A percentile compares a stretch with the other conserved stretches of the same genome.
These are phyloP conservation scores for Drosophila arawakana DNA, from an alignment of 1,140 invertebrate species.

Conservation along the genomic window DNA sequence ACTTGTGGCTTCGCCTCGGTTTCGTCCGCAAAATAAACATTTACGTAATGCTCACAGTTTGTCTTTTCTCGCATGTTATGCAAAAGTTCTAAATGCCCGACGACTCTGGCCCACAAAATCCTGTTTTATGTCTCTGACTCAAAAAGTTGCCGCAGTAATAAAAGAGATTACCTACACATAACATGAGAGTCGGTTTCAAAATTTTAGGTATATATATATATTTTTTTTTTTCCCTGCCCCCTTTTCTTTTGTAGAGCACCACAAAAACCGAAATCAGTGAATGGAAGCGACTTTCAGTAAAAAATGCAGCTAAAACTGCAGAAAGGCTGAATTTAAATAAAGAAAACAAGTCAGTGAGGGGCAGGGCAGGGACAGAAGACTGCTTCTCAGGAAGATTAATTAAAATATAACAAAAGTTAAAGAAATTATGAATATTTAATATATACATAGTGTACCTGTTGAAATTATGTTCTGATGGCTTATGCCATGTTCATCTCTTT, in stretches of 20 bases:
- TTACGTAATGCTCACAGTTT: slow-evolving; percentile 74
- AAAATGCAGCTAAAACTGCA: slow-evolving; percentile 34
- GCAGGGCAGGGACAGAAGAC: too few relatives aligned
- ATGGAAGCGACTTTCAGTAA: slow-evolving; percentile 27
- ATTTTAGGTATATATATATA: slow-evolving; percentile 55
- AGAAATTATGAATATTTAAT: too few relatives aligned
- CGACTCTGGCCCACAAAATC: slow-evolving; percentile 52
- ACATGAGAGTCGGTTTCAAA: slow-evolving; percentile 59
- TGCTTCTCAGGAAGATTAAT: too few relatives aligned
- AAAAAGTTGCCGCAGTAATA: slow-evolving; percentile 81
- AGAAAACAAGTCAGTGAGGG: too few relatives aligned
- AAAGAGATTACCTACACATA: slow-evolving; percentile 80
- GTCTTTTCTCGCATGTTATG: slow-evolving; percentile 63
- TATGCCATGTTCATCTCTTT: too few relatives aligned
- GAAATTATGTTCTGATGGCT: too few relatives aligned
- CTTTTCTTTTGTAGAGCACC: background rate
- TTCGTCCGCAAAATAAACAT: slow-evolving; percentile 71
- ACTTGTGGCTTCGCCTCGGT: slow-evolving; percentile 51
- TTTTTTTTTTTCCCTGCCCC: background rate
- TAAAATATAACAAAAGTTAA: too few relatives aligned
- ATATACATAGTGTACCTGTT: too few relatives aligned
- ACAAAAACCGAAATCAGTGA: slow-evolving; percentile 45
- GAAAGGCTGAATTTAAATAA: slow-evolving; percentile 14
- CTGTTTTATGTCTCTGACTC: slow-evolving; percentile 66
- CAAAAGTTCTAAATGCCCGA: slow-evolving; percentile 70